Conservation (phyloP, 2,113 vertebrate genomes). For the Ceuthmochares aereus region DNA sequence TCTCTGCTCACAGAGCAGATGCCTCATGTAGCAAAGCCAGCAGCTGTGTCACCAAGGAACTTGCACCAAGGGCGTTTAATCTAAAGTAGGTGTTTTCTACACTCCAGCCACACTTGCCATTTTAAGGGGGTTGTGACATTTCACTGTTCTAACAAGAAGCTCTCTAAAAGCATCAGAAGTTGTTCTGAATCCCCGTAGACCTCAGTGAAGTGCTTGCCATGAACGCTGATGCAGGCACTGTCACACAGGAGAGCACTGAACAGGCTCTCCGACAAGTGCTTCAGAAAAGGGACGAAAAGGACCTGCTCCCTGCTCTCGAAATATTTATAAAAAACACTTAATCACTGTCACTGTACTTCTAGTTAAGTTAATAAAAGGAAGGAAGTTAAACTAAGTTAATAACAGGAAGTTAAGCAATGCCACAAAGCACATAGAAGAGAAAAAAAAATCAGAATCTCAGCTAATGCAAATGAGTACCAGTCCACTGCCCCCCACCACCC, state of each 20-base stretch:
- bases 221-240: not conserved
- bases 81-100: not conserved
- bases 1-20: not conserved
- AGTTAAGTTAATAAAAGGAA: not conserved
- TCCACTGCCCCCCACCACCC: not conserved
- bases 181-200: not conserved
- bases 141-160: constrained; percentile 13
- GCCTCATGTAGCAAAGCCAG: not conserved
- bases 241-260: not conserved
- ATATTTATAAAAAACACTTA: not conserved
- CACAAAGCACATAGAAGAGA: not conserved
- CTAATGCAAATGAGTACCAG: not conserved
- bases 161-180: constrained; percentile 19
- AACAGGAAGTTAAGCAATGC: not conserved
- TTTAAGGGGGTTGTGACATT: constrained; percentile 27
- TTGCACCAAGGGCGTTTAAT: not conserved
- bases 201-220: not conserved
- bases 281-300: not conserved
- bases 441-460: not conserved
- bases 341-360: not conserved
- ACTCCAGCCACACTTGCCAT: not conserved
- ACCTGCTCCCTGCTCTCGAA: not conserved
- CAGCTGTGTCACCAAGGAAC: not conserved
- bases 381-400: not conserved
- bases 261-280: not conserved